These are phyloP conservation scores for Podarcis muralis DNA, from an alignment of 2,113 vertebrate species.

Conservation along the genomic window DNA sequence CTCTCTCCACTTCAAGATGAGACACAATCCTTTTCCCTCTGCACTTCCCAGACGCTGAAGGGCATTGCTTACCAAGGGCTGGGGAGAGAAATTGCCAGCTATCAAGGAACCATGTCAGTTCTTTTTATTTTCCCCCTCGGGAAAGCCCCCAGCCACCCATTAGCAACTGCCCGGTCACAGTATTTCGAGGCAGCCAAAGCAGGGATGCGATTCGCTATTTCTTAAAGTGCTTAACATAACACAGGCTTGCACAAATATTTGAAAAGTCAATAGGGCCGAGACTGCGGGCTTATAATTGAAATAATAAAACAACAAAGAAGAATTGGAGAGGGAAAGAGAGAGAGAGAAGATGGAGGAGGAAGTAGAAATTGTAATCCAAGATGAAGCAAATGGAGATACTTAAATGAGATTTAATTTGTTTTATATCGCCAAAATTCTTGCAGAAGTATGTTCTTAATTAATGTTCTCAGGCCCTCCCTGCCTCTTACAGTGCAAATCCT, in stretches of 20 bases:
- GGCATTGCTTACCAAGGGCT: neutral
- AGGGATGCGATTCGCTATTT: neutral
- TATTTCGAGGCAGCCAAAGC: neutral
- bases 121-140: too few species aligned
- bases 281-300: neutral
- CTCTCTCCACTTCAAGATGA: neutral
- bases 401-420: neutral
- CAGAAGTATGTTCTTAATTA: neutral
- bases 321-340: neutral
- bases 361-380: neutral
- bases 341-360: neutral
- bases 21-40: neutral
- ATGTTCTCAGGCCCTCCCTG: neutral
- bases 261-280: neutral
- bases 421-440: neutral
- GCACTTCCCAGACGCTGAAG: neutral
- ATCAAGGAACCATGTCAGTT: neutral
- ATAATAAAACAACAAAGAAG: neutral
- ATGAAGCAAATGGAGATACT: neutral
- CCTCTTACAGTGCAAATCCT: neutral
- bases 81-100: neutral
- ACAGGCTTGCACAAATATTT: neutral
- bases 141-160: neutral
- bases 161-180: too few species aligned
- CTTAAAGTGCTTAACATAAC: neutral